Base-by-base conservation (phyloP, 2,113 vertebrate genomes). In the Stomatorhinus ivindoensis region DNA sequence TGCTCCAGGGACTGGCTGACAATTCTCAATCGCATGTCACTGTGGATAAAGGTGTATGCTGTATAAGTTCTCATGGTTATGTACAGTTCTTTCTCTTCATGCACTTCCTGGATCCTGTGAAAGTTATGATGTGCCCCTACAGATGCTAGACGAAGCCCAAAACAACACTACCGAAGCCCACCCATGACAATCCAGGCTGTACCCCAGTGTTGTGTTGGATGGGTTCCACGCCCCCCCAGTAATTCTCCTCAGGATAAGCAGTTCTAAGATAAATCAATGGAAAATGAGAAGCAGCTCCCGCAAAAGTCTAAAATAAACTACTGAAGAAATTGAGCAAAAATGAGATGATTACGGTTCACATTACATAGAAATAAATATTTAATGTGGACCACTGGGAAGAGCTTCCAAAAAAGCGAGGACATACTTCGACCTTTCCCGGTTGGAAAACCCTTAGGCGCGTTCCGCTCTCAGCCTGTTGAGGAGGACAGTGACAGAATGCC, bases 251-350 rank as follows among this genome's bases (percentile, higher is more conserved):
- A 80, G 73, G 15, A 80, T 80, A 80, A 80, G 73, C 35, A 3
- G 15, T 80, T n/a, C 48, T 48, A 86, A 50, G 44, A 48, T 86
- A 24, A 48, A 47, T 48, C 39, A 42, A 85, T 48, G 19, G 9
- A 27, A 85, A n/a, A 31, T 11, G n/a, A 86, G 13, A 48, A 85
- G 7, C 10, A 48, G 7, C 47, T 27, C 24, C 24, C 0, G 24
- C 83, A 48, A 86, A 86, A 86, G 9, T 86, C 47, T 50, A 50
- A 86, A 86, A 86, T 86, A 13, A 86, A 50, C 83, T 48, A 50
- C 21, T 24, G 24, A 48, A 84, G 15, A 15, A 50, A 86, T 13
- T 47, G 24, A 48, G 10, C 47, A 27, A 48, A 85, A 50, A 15
- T 86, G 83, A 27, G 47, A 44, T 86, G n/a, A 85, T 85, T 85